Percentiles rank a stretch among this genome's conserved stretches.
Evolutionary conservation across 1,140 invertebrate species (phyloP).

Genomic region (Halictus rubicundus): DNA sequence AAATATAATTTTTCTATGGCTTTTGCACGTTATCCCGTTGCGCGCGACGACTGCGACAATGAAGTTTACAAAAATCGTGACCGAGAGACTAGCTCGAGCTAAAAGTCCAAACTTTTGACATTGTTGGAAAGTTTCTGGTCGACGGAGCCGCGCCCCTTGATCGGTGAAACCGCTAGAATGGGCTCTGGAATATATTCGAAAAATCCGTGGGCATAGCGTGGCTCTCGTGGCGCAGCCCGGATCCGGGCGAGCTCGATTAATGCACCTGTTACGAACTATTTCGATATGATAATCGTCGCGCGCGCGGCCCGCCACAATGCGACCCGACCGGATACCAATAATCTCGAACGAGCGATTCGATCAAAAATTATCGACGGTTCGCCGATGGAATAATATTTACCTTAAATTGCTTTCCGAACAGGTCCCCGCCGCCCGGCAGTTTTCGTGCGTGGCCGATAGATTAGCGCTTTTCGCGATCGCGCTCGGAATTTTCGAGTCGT

Average conservation of each 20-base stretch:
- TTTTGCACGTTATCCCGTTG: too few species aligned
- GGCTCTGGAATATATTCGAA: slow-evolving; percentile 9
- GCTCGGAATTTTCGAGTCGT: slow-evolving; percentile 30
- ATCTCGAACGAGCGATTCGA: slow-evolving; percentile 61
- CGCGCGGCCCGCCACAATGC: slow-evolving; percentile 41
- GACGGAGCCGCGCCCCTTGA: too few species aligned
- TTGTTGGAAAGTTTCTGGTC: too few species aligned
- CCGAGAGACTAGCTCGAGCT: too few species aligned
- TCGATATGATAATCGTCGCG: slow-evolving; percentile 55
- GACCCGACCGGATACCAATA: slow-evolving; percentile 51
- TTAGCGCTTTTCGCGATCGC: slow-evolving; percentile 39
- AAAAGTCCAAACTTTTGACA: too few species aligned
- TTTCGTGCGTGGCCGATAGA: slow-evolving; percentile 45
- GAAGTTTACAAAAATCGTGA: too few species aligned
- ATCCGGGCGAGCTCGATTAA: slow-evolving; percentile 48
- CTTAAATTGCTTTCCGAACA: slow-evolving; percentile 49
- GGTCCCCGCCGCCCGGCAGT: slow-evolving; percentile 7
- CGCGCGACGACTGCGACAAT: too few species aligned
- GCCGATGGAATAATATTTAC: slow-evolving; percentile 61
- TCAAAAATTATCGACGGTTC: slow-evolving; percentile 62
- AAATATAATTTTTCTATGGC: too few species aligned
- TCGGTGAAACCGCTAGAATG: too few species aligned
- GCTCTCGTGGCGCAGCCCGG: slow-evolving; percentile 3
- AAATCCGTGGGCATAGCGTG: neutral
- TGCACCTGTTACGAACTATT: slow-evolving; percentile 62